A percentile compares a stretch with the other conserved stretches of the same genome.
These are phyloP conservation scores for Xiphorhynchus elegans DNA, from an alignment of 2,113 vertebrate genomes.

Conservation along the genomic window DNA sequence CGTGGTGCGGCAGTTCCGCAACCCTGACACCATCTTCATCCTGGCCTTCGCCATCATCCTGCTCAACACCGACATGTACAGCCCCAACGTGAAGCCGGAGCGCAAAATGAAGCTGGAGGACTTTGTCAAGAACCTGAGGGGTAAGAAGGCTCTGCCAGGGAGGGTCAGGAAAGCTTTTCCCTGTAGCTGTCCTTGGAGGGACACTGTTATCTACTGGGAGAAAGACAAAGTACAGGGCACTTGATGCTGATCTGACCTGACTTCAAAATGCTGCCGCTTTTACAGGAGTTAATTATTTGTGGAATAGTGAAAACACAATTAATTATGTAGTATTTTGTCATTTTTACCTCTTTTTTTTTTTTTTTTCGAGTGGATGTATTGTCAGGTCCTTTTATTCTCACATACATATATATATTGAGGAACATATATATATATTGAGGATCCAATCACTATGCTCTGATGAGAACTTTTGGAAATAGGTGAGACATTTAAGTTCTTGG, in stretches of 20 bases:
- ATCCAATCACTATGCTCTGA: neutral
- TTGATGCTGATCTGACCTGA: neutral
- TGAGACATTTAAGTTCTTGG: neutral
- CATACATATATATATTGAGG: no score
- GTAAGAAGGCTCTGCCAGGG: conserved; percentile 59
- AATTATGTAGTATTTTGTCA: neutral
- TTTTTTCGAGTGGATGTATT: neutral
- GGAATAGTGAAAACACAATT: neutral
- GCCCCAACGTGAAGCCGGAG: conserved; percentile 96
- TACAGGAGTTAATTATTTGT: neutral
- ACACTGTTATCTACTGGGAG: no score
- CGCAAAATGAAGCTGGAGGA: conserved; percentile 99
- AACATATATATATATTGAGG: neutral
- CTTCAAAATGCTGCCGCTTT: neutral
- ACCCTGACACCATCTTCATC: conserved; percentile 99
- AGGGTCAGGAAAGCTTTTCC: neutral
- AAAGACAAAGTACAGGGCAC: neutral
- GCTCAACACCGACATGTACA: conserved; percentile 99
- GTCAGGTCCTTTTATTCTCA: neutral
- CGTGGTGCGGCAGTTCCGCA: conserved; percentile 94
- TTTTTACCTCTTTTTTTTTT: neutral
- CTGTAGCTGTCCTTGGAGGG: neutral
- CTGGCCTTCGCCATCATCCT: conserved; percentile 98
- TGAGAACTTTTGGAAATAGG: neutral
- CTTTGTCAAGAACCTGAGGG: conserved; percentile 95